These are phyloP conservation scores for Escarpia spicata DNA, from an alignment of 2,888 invertebrate species.

Conservation along the genomic window DNA sequence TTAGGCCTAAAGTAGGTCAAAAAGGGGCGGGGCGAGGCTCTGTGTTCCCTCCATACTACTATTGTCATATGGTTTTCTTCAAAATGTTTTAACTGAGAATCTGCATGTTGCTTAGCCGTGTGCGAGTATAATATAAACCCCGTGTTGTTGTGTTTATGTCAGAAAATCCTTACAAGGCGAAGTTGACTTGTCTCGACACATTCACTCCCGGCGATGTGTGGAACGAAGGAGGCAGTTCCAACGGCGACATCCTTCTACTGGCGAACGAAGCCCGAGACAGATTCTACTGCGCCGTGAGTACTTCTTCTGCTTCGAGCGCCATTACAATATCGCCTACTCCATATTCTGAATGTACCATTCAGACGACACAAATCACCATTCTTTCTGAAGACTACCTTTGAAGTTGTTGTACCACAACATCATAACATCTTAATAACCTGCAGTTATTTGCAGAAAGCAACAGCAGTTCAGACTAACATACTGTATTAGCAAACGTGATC, in stretches of 20 bases:
- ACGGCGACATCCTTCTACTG: neutral
- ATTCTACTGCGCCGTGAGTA: neutral
- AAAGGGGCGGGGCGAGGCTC: too few relatives aligned
- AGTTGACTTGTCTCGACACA: slow-evolving; percentile 1
- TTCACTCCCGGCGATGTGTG: neutral
- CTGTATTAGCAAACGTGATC: neutral
- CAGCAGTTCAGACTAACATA: neutral
- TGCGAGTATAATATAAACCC: neutral
- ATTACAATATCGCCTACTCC: too few relatives aligned
- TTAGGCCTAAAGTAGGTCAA: too few relatives aligned
- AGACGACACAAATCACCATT: neutral
- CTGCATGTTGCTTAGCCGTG: too few relatives aligned
- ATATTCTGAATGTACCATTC: neutral
- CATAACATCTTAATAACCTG: neutral
- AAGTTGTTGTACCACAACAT: neutral
- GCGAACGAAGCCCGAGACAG: neutral
- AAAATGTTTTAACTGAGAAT: too few relatives aligned
- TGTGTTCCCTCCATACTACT: too few relatives aligned
- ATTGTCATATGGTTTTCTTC: too few relatives aligned
- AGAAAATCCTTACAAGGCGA: neutral
- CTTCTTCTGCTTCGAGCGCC: too few relatives aligned
- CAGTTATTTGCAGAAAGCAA: neutral
- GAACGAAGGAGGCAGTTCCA: neutral
- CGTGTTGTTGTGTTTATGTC: neutral
- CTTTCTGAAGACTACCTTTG: neutral